Evolutionary conservation across 2,113 vertebrate species (phyloP), one percentile per base, ranked within the genome.

Genomic region (Callaeas wilsoni): DNA sequence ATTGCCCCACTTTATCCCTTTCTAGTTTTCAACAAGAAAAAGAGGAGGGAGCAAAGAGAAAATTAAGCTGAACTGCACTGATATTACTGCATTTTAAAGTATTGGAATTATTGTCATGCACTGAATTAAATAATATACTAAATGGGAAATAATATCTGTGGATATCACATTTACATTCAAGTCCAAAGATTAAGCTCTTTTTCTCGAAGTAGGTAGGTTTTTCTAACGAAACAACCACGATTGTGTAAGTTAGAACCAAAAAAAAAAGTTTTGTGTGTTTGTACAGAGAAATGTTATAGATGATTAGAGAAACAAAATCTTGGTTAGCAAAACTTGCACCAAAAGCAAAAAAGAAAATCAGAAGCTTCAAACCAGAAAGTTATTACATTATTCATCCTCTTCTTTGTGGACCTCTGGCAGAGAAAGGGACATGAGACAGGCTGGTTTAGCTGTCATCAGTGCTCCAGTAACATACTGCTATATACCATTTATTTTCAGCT

Each of bases 221-320:
- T 69, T 14, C 29, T 63, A 73, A 47, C 22, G 53, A 76, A 85
- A 55, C 39, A 65, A 65, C 11, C 2, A 19, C 9, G 62, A 5
- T 20, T 69, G 7, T 4, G 7, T 32, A 15, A 35, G 2, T 18
- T 41, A 30, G 17, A 53, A 60, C 4, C 5, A 44, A 59, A 87
- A 11, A 8, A 23, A 59, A 79, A 46, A 2, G 1, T 3, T 77
- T 70, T 35, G 2, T 22, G 13, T 18, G 0, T 75, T 88, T 83
- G 23, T 19, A 41, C 0, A 0, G 3, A 35, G 22, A 68, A 44
- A 64, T 2, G 2, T 37, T 60, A 82, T 8, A 12, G 16, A 15
- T 62, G 9, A 62, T 44, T 78, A 60, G 13, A 71, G 13, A 79
- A n/a, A 84, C 49, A n/a, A 75, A 53, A 70, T 42, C 14, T 25